Base-by-base conservation (phyloP, 2,888 invertebrate genomes). In the Archips crataeganus region DNA sequence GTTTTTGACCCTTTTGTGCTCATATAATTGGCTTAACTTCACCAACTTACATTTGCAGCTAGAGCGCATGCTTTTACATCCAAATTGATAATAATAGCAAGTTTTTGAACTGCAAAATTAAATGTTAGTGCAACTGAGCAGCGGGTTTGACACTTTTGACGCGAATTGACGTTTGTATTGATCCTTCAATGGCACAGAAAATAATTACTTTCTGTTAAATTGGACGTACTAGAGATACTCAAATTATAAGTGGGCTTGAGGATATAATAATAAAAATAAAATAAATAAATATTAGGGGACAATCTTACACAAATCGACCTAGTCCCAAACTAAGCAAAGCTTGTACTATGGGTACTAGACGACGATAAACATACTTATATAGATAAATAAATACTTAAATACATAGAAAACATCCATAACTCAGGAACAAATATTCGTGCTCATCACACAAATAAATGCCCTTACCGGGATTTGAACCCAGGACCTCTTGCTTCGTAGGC, bases 21-120 rank as follows among this genome's bases (percentile, higher is more conserved):
- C 71, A 67, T 75, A 75, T 75, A 75, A 75, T 75, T 75, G 75
- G 71, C 75, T 75, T 75, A 75, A 71, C 66, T 23, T 39, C 10
- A 36, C 73, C 57, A 73, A 51, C 11, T 60, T 69, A 59, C 32
- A 0, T 51, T 13, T 39, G 3, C 42, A 3, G 13, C 63, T 49
- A n/a, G 0, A 60, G 36, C 5, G n/a, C 11, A 3, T 11, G 6
- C 13, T 11, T 13, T 13, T 23, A 0, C 4, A 5, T 6, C n/a
- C 13, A 32, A 36, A 64, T 9, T 39, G 62, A 13, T 57, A 23
- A 15, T 39, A 61, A 8, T 13, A 8, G 3, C 54, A 11, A 57
- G 42, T 23, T 6, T 11, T 10, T 23, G 54, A 36, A 3, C 15
- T 10, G 63, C 39, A 64, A 64, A 49, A 42, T 73, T 42, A 69